A percentile compares a stretch with the other conserved stretches of the same genome.
These are phyloP conservation scores for Serranochromis macrocephalus DNA, from an alignment of 2,113 vertebrate species.

Conservation along the genomic window DNA sequence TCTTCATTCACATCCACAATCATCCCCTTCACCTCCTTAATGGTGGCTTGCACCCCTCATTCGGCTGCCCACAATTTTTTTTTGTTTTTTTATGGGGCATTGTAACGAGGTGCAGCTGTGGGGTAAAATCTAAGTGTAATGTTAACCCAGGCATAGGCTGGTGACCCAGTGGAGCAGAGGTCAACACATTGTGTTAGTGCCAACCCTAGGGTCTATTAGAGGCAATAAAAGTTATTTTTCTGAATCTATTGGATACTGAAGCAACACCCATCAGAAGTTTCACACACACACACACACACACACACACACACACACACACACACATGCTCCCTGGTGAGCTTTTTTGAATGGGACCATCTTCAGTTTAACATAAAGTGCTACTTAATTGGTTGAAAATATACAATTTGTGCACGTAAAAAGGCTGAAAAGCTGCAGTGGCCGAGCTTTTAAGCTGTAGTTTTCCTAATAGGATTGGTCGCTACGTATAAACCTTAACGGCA, in stretches of 20 bases:
- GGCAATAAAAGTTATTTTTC: conserved; percentile 80
- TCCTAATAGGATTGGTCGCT: neutral
- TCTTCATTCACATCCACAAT: conserved; percentile 41
- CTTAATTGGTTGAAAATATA: conserved; percentile 81
- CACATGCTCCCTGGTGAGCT: conserved; percentile 68
- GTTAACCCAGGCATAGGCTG: conserved; percentile 74
- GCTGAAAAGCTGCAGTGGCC: conserved; percentile 73
- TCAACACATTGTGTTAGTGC: conserved; percentile 78
- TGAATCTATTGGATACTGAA: conserved; percentile 65
- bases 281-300: conserved; percentile 28
- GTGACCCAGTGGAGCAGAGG: conserved; percentile 82
- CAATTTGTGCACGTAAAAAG: conserved; percentile 79
- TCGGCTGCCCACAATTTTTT: conserved; percentile 50
- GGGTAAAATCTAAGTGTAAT: conserved; percentile 78
- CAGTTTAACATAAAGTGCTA: conserved; percentile 80
- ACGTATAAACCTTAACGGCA: neutral
- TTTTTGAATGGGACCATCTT: conserved; percentile 77
- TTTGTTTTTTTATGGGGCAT: conserved; percentile 61
- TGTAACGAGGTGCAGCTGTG: conserved; percentile 89
- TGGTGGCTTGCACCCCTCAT: conserved; percentile 54
- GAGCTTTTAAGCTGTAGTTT: conserved; percentile 24
- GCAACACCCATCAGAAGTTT: conserved; percentile 27
- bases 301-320: conserved; percentile 32
- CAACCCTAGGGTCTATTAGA: conserved; percentile 70
- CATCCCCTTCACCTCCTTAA: conserved; percentile 62